A percentile compares a stretch with the other conserved stretches of the same genome.
These are phyloP conservation scores for Pangasius sanitwongsei DNA, from an alignment of 2,797 vertebrate genomes.

Conservation along the genomic window DNA sequence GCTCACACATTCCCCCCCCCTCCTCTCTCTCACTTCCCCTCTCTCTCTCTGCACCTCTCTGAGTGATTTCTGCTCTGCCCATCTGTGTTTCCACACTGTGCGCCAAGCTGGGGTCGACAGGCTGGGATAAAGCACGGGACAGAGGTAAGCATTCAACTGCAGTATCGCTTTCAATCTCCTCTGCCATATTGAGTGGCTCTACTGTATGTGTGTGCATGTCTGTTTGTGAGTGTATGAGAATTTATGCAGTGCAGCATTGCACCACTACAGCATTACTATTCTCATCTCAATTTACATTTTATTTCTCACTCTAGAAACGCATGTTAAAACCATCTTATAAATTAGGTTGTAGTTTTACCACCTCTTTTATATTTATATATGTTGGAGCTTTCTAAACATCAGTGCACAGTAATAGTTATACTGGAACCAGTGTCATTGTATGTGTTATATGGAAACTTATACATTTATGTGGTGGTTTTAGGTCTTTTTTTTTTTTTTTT, in stretches of 20 bases:
- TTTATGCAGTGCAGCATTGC: slow-evolving; percentile 35
- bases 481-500: background rate
- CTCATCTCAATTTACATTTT: slow-evolving; percentile 7
- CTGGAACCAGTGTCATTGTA: background rate
- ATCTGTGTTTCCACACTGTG: slow-evolving; percentile 42
- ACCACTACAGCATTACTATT: slow-evolving; percentile 20
- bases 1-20: background rate
- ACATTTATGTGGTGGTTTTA: background rate
- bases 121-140: slow-evolving; percentile 53
- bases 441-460: background rate
- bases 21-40: background rate
- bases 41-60: slow-evolving; percentile 44
- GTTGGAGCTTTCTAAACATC: background rate
- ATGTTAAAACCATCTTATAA: background rate
- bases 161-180: slow-evolving; percentile 25
- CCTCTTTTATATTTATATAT: background rate
- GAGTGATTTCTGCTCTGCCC: slow-evolving; percentile 43
- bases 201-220: slow-evolving; percentile 22
- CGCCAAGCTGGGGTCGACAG: slow-evolving; percentile 54
- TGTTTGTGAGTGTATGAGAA: slow-evolving; percentile 19
- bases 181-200: slow-evolving; percentile 16
- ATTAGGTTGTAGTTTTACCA: background rate
- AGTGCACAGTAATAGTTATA: background rate
- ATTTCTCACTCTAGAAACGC: background rate
- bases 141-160: slow-evolving; percentile 58